Percentiles rank a stretch among this genome's conserved stretches.
These are phyloP conservation scores for Nycticryphes semicollaris DNA, from an alignment of 2,113 vertebrate species.

Conservation along the genomic window DNA sequence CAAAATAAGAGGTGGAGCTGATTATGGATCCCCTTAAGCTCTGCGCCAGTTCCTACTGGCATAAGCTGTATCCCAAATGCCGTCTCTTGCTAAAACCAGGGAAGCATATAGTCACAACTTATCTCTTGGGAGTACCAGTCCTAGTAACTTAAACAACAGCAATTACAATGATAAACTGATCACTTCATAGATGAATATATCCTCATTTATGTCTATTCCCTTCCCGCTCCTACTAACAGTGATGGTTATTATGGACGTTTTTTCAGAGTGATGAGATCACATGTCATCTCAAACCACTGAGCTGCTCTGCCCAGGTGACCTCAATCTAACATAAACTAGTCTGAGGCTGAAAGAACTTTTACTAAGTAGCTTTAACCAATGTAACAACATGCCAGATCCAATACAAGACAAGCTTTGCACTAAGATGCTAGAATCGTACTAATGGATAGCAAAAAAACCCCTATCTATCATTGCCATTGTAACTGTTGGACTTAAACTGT, in stretches of 20 bases:
- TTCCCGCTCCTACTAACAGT: background rate
- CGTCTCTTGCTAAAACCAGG: background rate
- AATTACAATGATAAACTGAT: background rate
- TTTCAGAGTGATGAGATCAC: background rate
- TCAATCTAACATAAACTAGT: background rate
- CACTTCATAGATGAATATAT: background rate
- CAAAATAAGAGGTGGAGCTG: background rate
- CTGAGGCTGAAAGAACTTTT: background rate
- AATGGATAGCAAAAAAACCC: background rate
- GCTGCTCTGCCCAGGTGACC: background rate
- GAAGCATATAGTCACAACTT: background rate
- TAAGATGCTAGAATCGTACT: background rate
- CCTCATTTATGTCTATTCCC: background rate
- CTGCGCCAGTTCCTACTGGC: background rate
- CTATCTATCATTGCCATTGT: background rate
- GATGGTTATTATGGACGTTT: background rate
- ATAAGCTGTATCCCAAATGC: background rate
- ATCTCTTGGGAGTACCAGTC: background rate
- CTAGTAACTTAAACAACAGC: background rate
- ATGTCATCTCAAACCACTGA: background rate
- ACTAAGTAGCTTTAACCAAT: background rate
- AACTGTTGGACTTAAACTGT: background rate
- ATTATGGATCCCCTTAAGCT: background rate
- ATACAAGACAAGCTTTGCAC: background rate
- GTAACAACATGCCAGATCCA: background rate